These are phyloP conservation scores for Anaspis maculata DNA, from an alignment of 2,888 invertebrate genomes.

Conservation along the genomic window DNA sequence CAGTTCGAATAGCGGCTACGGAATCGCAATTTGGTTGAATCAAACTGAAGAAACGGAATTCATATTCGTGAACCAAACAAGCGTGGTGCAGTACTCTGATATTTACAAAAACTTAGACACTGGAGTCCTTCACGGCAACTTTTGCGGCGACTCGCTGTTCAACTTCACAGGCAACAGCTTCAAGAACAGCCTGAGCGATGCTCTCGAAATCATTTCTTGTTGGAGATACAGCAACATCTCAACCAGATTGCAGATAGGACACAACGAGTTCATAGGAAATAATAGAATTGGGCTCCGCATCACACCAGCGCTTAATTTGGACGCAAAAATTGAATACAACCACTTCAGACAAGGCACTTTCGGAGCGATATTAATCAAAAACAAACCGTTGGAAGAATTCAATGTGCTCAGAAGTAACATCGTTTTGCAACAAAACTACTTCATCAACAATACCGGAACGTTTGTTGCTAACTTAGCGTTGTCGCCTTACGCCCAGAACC, in stretches of 20 bases:
- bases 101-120: constrained; percentile 81
- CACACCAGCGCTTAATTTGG: constrained; percentile 72
- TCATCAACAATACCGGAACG: constrained; percentile 78
- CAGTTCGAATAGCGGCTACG: constrained; percentile 81
- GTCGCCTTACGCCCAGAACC: constrained; percentile 77
- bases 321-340: constrained; percentile 77
- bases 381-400: constrained; percentile 71
- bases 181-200: constrained; percentile 68
- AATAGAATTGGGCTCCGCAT: constrained; percentile 67
- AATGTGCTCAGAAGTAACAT: constrained; percentile 65
- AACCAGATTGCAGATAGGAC: constrained; percentile 68
- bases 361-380: constrained; percentile 79
- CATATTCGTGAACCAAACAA: constrained; percentile 74
- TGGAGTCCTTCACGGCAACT: constrained; percentile 89
- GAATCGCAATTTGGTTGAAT: constrained; percentile 85
- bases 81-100: constrained; percentile 77
- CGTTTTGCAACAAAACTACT: constrained; percentile 77
- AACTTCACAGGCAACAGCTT: constrained; percentile 92
- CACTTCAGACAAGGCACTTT: constrained; percentile 74
- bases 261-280: constrained; percentile 75
- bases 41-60: constrained; percentile 72
- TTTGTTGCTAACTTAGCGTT: constrained; percentile 83
- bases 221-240: constrained; percentile 54
- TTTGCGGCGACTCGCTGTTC: constrained; percentile 74
- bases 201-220: constrained; percentile 76